Percentiles rank a stretch among this genome's conserved stretches.
Conservation (phyloP, 35 echinoderm and acorn worm species). For the Apostichopus californicus region DNA sequence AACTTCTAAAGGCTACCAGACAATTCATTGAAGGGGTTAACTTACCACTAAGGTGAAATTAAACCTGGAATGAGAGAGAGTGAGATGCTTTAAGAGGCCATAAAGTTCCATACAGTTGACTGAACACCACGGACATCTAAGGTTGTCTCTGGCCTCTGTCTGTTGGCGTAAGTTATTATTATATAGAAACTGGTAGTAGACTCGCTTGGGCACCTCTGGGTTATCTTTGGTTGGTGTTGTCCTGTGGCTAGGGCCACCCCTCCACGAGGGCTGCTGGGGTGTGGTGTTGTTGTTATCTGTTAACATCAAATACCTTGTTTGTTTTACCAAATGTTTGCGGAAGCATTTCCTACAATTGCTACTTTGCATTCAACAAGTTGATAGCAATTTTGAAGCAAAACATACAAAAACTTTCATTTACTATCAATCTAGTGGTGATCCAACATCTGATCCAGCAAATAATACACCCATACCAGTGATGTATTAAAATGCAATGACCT, state of each 20-base stretch:
- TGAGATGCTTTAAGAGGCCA: conserved; percentile 90
- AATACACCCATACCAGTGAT: too few species aligned
- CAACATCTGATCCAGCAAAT: too few species aligned
- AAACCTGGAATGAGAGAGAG: conserved; percentile 87
- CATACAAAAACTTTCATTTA: too few species aligned
- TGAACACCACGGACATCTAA: conserved; percentile 94
- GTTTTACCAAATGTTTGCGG: too few species aligned
- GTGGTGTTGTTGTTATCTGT: too few species aligned
- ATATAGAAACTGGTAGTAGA: conserved; percentile 97
- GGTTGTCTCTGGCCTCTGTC: conserved; percentile 84
- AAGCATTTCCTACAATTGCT: too few species aligned
- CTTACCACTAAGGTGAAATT: conserved; percentile 98
- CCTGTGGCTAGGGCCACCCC: neutral
- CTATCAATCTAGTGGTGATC: too few species aligned
- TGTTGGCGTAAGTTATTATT: conserved; percentile 95
- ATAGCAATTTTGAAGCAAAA: too few species aligned
- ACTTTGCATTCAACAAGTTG: too few species aligned
- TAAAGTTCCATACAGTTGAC: conserved; percentile 92
- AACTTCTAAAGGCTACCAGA: too few species aligned
- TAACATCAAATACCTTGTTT: too few species aligned
- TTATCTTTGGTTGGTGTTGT: conserved; percentile 46
- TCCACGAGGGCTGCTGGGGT: neutral
- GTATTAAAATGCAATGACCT: too few species aligned
- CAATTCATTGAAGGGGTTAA: neutral
- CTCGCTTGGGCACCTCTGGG: conserved; percentile 56